Base-by-base conservation (phyloP, 1,140 invertebrate species). In the Euura lappo region DNA sequence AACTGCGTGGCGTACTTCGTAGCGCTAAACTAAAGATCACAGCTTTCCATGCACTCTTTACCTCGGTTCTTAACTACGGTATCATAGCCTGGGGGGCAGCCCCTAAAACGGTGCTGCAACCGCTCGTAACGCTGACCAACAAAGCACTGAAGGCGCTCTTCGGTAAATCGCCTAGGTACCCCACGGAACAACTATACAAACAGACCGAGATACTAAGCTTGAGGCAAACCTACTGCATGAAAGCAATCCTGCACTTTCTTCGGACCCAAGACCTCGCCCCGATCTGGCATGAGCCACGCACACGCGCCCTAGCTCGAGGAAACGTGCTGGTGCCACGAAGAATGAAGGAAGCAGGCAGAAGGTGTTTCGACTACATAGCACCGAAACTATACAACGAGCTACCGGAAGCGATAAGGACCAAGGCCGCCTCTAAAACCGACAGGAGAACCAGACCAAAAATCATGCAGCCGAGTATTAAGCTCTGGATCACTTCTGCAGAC, bases 1-100 rank as follows among this genome's bases (percentile, higher is more conserved):
- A 69, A 69, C 64, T 72, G 51, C 7, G n/a, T 8, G 7, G 47
- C 7, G n/a, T 51, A 51, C 47, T 51, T n/a, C 47, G n/a, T n/a
- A n/a, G n/a, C 47, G n/a, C 7, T 8, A 7, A 51, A n/a, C 7
- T 8, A 2, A 51, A 2, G 7, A 51, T 51, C 7, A 51, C 2
- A 8, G 28, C 28, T 28, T 51, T 51, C 11, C 47, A 51, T 1
- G 1, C 47, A 51, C 47, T 51, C 7, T n/a, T 8, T n/a, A 0
- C 11, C 7, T 51, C 47, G 7, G n/a, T 51, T 8, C 47, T 2
- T 1, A 51, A 51, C 2, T 51, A 51, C 47, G 47, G 47, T 8
- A 51, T 51, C 2, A 7, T 51, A 7, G 47, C 47, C 47, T 51
- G 47, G 47, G 47, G 47, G n/a, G 47, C 47, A 8, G 47, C 2